Evolutionary conservation across 2,113 vertebrate genomes (phyloP).

Genomic region (Mustelus asterias): DNA sequence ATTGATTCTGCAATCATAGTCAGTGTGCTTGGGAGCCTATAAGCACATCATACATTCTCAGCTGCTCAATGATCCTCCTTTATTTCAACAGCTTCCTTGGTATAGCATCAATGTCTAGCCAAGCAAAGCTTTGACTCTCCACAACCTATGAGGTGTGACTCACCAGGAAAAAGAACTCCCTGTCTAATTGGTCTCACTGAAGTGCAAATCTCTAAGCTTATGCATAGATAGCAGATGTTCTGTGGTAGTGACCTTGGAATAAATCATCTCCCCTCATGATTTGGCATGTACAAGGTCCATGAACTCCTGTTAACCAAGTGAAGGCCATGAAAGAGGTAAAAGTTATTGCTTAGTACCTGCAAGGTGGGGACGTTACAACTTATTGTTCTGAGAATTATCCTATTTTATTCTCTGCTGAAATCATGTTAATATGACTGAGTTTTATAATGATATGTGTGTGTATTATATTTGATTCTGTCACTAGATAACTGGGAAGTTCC

Average conservation of each 20-base stretch:
- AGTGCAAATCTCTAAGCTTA: not conserved
- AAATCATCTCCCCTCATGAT: too few relatives aligned
- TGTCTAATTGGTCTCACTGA: not conserved
- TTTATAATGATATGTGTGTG: not conserved
- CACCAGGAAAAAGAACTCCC: not conserved
- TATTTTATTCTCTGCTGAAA: conserved; percentile 11
- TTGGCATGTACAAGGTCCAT: not conserved
- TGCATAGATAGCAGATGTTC: not conserved
- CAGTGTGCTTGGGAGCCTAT: not conserved
- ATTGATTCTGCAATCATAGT: too few relatives aligned
- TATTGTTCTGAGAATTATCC: not conserved
- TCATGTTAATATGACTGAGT: not conserved
- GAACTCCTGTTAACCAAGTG: not conserved
- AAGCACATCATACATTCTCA: not conserved
- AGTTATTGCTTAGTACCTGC: not conserved
- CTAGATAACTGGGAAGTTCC: not conserved
- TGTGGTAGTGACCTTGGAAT: not conserved
- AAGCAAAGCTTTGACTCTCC: not conserved
- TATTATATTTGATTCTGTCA: not conserved
- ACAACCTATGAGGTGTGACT: not conserved
- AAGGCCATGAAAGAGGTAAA: not conserved
- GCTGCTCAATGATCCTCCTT: not conserved
- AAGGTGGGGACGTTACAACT: not conserved
- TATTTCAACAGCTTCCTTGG: not conserved
- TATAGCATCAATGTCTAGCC: not conserved